A percentile compares a stretch with the other conserved stretches of the same genome.
phyloP scores from a whole-genome alignment of 2,797 vertebrate species.

The Semaprochilodus insignis region DNA sequence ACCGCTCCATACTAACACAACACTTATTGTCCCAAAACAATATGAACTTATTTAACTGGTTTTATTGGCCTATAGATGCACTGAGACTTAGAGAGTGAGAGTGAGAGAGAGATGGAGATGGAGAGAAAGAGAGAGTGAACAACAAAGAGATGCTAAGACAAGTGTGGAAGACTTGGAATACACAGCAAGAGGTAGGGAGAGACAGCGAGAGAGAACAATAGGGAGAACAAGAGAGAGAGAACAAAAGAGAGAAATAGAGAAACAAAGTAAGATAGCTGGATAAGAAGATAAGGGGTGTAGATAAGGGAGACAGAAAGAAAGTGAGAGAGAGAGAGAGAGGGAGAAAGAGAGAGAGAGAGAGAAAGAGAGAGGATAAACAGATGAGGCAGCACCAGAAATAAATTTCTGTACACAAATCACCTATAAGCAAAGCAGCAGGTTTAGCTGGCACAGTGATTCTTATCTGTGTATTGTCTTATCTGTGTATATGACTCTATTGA shows the following conservation, averaged over 20 bases:
- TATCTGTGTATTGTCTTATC: neutral
- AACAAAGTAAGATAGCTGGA: no score
- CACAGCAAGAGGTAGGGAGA: no score
- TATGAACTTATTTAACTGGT: conserved; percentile 18
- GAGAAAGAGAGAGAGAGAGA: conserved; percentile 22
- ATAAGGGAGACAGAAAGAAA: neutral
- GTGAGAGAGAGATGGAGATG: neutral
- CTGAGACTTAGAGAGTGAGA: neutral
- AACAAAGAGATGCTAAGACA: no score
- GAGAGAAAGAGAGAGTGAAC: no score
- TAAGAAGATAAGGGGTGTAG: no score
- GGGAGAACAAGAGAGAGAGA: no score
- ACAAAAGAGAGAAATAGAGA: no score
- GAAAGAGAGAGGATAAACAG: neutral
- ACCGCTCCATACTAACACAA: conserved; percentile 51
- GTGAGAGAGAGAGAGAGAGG: conserved; percentile 44
- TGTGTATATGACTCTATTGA: neutral
- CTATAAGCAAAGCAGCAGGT: neutral
- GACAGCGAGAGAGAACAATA: no score
- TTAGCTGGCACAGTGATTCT: neutral
- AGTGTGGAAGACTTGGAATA: no score
- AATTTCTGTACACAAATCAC: neutral
- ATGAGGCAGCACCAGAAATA: neutral
- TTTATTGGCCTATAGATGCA: conserved; percentile 54
- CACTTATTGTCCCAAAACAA: neutral